These are phyloP conservation scores for Smutsia temminckii DNA, from an alignment of 2,797 vertebrate genomes.

Conservation along the genomic window DNA sequence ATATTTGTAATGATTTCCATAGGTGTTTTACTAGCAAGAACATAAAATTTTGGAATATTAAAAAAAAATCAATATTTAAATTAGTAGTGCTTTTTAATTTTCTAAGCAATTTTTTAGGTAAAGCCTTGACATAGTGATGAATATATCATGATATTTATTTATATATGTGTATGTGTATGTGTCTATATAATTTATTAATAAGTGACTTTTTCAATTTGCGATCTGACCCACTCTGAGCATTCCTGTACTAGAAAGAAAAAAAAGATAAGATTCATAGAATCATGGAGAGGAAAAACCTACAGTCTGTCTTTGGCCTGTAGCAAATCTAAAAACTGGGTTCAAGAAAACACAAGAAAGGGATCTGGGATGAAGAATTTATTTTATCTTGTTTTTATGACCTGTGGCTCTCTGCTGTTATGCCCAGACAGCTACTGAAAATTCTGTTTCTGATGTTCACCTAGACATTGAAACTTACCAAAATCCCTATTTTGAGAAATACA, in stretches of 20 bases:
- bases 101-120: background rate
- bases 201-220: background rate
- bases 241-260: background rate
- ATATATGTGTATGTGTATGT: background rate
- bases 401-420: background rate
- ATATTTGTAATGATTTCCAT: conserved; percentile 34
- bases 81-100: background rate
- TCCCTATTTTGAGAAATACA: conserved; percentile 46
- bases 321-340: conserved; percentile 5
- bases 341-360: conserved; percentile 22
- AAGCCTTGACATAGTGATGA: background rate
- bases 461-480: background rate
- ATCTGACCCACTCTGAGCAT: background rate
- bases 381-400: conserved; percentile 28
- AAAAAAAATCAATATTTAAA: background rate
- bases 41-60: background rate
- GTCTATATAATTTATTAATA: background rate
- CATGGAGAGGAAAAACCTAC: background rate
- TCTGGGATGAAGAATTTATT: background rate
- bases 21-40: conserved; percentile 13
- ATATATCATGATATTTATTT: background rate
- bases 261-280: background rate
- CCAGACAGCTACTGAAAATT: conserved; percentile 34
- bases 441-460: conserved; percentile 11
- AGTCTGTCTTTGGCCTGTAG: background rate